phyloP scores from a whole-genome alignment of 2,888 invertebrate species.

The Muschampia plurimacula region DNA sequence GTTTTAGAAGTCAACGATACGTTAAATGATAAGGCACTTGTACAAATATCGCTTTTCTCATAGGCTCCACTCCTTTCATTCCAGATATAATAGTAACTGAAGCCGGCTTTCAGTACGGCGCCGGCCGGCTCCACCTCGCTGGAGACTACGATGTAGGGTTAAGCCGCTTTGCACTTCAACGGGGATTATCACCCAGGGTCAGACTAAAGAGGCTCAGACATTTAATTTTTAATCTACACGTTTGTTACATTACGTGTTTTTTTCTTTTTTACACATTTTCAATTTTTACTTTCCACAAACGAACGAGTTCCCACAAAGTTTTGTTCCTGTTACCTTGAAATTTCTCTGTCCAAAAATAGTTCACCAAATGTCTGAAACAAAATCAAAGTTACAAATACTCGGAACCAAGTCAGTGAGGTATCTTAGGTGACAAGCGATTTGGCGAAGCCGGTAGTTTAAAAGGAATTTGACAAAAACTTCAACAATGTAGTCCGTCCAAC shows the following conservation, averaged over 20 bases:
- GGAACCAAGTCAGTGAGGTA: constrained; percentile 54
- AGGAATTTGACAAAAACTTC: constrained; percentile 48
- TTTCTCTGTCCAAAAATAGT: not conserved
- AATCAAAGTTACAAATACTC: constrained; percentile 31
- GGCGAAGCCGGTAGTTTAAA: constrained; percentile 59
- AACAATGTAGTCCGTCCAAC: constrained; percentile 78
- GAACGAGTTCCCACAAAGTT: not conserved
- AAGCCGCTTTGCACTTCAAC: constrained; percentile 26
- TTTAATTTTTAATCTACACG: not conserved
- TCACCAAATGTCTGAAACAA: constrained; percentile 37
- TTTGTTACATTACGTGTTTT: not conserved
- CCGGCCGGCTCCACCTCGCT: constrained; percentile 47
- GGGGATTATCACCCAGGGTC: constrained; percentile 1
- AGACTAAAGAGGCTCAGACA: constrained; percentile 8
- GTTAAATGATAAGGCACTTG: not conserved
- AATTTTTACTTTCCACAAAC: not conserved
- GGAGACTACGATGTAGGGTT: constrained; percentile 6
- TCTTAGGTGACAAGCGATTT: constrained; percentile 62
- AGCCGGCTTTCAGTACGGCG: constrained; percentile 44
- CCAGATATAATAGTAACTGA: constrained; percentile 6
- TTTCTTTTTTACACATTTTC: not conserved
- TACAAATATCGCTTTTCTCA: not conserved
- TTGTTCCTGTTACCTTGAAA: constrained; percentile 15
- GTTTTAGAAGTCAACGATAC: not conserved
- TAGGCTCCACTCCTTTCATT: not conserved